A percentile compares a stretch with the other conserved stretches of the same genome.
phyloP scores from a whole-genome alignment of 2,888 invertebrate genomes.

The Spilosoma lubricipeda region DNA sequence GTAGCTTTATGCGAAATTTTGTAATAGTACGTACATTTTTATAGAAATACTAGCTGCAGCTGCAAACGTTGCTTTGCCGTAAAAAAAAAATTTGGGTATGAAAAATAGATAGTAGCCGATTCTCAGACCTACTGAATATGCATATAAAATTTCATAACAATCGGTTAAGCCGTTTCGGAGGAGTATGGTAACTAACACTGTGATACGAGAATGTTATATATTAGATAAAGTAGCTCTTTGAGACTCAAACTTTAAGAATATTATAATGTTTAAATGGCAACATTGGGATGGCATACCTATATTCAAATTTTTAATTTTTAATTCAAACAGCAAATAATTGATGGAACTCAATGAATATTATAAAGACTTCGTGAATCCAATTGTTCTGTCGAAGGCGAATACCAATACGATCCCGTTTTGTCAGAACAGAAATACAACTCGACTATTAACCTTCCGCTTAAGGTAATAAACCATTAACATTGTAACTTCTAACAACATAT shows the following conservation, averaged over 20 bases:
- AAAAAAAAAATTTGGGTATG: too few species aligned
- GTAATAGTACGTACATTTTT: background rate
- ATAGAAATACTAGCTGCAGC: too few species aligned
- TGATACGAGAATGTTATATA: too few species aligned
- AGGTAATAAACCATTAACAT: conserved; percentile 79
- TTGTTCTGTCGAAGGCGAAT: conserved; percentile 67
- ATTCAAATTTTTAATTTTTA: too few species aligned
- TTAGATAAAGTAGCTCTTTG: background rate
- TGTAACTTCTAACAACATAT: conserved; percentile 70
- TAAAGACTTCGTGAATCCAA: conserved; percentile 56
- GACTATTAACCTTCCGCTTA: conserved; percentile 59
- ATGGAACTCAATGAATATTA: conserved; percentile 68
- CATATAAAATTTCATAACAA: too few species aligned
- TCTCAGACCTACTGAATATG: too few species aligned
- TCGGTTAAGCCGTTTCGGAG: too few species aligned
- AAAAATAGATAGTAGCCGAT: too few species aligned
- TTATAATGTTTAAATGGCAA: background rate
- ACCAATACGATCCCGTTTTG: conserved; percentile 60
- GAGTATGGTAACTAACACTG: too few species aligned
- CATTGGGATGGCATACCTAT: background rate
- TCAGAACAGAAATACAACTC: conserved; percentile 55
- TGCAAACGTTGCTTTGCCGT: too few species aligned
- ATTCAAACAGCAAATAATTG: conserved; percentile 63
- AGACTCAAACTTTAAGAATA: background rate
- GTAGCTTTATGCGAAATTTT: background rate